Conservation (phyloP, 2,888 invertebrate species). For the Thereva unica region DNA sequence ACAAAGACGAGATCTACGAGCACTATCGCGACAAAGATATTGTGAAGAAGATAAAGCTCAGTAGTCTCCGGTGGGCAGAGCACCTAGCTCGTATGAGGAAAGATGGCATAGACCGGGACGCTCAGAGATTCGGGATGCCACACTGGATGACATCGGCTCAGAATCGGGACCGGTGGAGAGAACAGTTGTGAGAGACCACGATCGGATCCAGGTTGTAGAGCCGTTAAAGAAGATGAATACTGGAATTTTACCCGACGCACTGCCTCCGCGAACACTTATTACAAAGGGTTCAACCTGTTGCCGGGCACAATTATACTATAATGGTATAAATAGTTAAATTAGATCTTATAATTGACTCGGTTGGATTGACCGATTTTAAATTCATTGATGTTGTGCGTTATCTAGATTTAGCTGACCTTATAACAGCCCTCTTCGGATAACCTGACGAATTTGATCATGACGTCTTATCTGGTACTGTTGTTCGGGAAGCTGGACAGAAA, state of each 20-base stretch:
- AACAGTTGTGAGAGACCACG: no score
- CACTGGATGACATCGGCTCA: no score
- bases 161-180: no score
- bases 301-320: slow-evolving; percentile 97
- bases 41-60: no score
- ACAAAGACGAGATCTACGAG: no score
- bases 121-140: no score
- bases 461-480: slow-evolving; percentile 71
- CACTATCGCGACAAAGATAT: no score
- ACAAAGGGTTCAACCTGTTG: slow-evolving; percentile 97
- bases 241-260: slow-evolving; percentile 99
- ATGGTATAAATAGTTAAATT: slow-evolving; percentile 95
- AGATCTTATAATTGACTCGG: slow-evolving; percentile 82
- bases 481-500: slow-evolving; percentile 73
- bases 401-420: slow-evolving; percentile 70
- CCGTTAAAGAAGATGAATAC: no score
- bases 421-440: slow-evolving; percentile 56
- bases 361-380: slow-evolving; percentile 78
- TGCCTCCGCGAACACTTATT: slow-evolving; percentile 98
- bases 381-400: slow-evolving; percentile 85
- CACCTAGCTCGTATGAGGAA: no score
- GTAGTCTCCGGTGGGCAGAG: no score
- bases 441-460: slow-evolving; percentile 77
- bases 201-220: no score
- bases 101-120: no score